Percentiles rank a stretch among this genome's conserved stretches.
These are phyloP conservation scores for Rotaria socialis DNA, from an alignment of 2,888 invertebrate genomes.

Conservation along the genomic window DNA sequence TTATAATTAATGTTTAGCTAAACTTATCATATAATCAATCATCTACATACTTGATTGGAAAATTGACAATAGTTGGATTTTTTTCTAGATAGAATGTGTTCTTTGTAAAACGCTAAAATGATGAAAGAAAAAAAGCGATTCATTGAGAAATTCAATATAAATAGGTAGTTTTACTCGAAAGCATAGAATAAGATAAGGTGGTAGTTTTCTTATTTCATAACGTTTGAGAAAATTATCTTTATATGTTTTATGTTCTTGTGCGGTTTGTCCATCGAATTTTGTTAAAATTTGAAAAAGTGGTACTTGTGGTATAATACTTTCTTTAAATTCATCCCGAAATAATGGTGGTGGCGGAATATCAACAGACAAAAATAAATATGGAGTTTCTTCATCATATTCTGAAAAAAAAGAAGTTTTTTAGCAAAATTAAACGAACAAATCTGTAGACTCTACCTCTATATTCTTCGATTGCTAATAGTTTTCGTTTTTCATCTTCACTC, in stretches of 20 bases:
- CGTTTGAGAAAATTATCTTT: conserved; percentile 95
- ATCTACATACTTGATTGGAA: conserved; percentile 84
- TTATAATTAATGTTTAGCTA: no score
- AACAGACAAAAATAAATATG: conserved; percentile 79
- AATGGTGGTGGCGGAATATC: conserved; percentile 90
- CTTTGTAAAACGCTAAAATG: conserved; percentile 79
- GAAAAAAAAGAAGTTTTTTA: neutral
- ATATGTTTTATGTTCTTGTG: conserved; percentile 98
- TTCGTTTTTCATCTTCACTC: conserved; percentile 79
- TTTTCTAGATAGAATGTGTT: conserved; percentile 98
- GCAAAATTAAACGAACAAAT: conserved; percentile 45
- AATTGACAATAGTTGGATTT: conserved; percentile 98
- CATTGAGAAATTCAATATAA: neutral
- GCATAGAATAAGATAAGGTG: conserved; percentile 88
- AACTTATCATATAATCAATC: no score
- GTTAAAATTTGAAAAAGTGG: conserved; percentile 85
- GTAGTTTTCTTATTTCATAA: conserved; percentile 86
- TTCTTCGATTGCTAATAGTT: conserved; percentile 74
- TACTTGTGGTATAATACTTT: conserved; percentile 95
- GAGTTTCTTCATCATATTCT: conserved; percentile 46
- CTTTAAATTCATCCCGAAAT: conserved; percentile 91
- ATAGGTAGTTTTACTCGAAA: conserved; percentile 68
- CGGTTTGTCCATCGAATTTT: conserved; percentile 89
- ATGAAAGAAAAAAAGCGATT: conserved; percentile 47
- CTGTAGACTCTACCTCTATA: conserved; percentile 65